Conservation (phyloP, 2,888 invertebrate species). For the Neria commutata region DNA sequence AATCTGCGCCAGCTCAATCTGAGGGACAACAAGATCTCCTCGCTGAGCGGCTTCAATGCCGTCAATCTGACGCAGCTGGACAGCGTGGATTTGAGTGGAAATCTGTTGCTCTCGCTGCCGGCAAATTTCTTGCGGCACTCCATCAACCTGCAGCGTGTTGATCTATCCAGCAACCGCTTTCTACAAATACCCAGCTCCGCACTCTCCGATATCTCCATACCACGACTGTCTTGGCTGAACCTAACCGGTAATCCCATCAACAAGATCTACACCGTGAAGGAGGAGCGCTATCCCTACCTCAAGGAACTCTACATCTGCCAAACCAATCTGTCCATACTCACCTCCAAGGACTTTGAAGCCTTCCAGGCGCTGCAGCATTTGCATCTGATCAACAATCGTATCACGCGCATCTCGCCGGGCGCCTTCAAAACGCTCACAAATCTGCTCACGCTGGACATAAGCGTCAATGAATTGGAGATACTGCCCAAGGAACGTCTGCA, state of each 20-base stretch:
- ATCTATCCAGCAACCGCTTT: conserved; percentile 79
- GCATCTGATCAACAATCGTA: conserved; percentile 74
- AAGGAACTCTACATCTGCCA: conserved; percentile 80
- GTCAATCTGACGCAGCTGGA: conserved; percentile 76
- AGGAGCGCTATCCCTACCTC: conserved; percentile 76
- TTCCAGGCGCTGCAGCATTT: conserved; percentile 80
- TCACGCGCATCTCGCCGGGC: conserved; percentile 81
- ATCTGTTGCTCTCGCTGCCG: conserved; percentile 76
- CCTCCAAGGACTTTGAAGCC: conserved; percentile 83
- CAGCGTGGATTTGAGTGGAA: conserved; percentile 77
- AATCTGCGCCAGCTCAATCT: conserved; percentile 78
- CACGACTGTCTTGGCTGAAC: conserved; percentile 77
- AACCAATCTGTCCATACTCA: conserved; percentile 82
- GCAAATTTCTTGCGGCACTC: conserved; percentile 82
- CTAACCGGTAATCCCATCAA: conserved; percentile 82
- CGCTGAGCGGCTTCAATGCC: conserved; percentile 77
- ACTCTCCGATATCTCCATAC: conserved; percentile 75
- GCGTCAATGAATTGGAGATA: conserved; percentile 81
- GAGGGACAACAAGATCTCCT: conserved; percentile 75
- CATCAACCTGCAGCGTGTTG: conserved; percentile 73
- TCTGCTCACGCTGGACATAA: conserved; percentile 79
- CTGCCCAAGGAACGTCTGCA: conserved; percentile 84
- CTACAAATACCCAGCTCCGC: conserved; percentile 77
- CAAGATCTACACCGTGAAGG: conserved; percentile 73
- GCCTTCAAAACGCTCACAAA: conserved; percentile 80